Percentiles rank a stretch among this genome's conserved stretches.
phyloP scores from a whole-genome alignment of 2,888 invertebrate genomes.

The Eupithecia insigniata region DNA sequence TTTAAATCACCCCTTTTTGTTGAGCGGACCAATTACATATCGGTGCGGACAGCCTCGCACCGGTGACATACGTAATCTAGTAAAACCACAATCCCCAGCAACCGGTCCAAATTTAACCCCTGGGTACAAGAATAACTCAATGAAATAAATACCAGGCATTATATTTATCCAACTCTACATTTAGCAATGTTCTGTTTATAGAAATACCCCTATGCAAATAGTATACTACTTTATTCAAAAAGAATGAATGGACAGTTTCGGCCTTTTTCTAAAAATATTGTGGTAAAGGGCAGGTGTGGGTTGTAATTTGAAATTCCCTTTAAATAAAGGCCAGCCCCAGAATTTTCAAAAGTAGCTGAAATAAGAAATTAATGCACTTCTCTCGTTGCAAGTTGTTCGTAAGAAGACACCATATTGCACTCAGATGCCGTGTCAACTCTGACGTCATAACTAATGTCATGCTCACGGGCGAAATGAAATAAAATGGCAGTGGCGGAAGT shows the following conservation, averaged over 20 bases:
- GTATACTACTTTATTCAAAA: not conserved
- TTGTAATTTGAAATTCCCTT: conserved; percentile 7
- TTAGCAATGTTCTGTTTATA: conserved; percentile 1
- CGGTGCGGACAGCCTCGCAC: not conserved
- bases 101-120: conserved; percentile 57
- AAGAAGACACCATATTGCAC: conserved; percentile 42
- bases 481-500: conserved; percentile 1
- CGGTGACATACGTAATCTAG: conserved; percentile 47
- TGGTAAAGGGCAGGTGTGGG: conserved; percentile 7
- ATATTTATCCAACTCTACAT: conserved; percentile 17
- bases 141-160: conserved; percentile 24
- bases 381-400: conserved; percentile 25
- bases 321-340: not conserved
- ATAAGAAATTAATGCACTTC: conserved; percentile 29
- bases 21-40: not conserved
- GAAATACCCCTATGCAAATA: not conserved
- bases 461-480: conserved; percentile 11
- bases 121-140: conserved; percentile 41
- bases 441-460: conserved; percentile 34
- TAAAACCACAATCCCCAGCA: conserved; percentile 67
- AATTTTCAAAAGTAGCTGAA: conserved; percentile 20
- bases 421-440: conserved; percentile 37
- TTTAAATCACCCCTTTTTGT: conserved; percentile 1
- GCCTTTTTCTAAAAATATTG: conserved; percentile 8
- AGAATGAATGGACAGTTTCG: not conserved